A percentile compares a stretch with the other conserved stretches of the same genome.
These are phyloP conservation scores for Heteractis magnifica DNA, from an alignment of 92 coral and sea anemone genomes.

Conservation along the genomic window DNA sequence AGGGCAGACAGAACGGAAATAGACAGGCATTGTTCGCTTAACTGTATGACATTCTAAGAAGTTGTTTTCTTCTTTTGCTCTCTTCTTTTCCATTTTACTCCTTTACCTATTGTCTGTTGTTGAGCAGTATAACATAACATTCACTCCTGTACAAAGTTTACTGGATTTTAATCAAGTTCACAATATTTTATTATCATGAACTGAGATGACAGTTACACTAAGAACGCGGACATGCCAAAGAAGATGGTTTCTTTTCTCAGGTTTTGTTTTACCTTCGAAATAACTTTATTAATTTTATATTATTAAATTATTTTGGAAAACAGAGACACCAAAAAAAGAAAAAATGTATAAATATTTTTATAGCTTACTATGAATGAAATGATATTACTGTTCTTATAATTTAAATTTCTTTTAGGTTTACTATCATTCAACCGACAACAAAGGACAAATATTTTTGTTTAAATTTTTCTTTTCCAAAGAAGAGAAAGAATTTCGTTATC, in stretches of 20 bases:
- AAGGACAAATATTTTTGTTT: background rate
- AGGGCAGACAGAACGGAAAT: too few species aligned
- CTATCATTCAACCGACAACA: background rate
- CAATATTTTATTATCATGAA: background rate
- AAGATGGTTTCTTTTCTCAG: background rate
- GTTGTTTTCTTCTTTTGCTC: background rate
- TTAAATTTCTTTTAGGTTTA: background rate
- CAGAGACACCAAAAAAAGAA: background rate
- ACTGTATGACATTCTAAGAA: background rate
- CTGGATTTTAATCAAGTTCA: background rate
- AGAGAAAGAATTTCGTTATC: background rate
- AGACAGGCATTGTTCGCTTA: background rate
- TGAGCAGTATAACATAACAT: background rate
- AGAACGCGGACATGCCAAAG: background rate
- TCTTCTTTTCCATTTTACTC: background rate
- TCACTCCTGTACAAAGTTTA: background rate
- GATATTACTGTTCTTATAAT: too few species aligned
- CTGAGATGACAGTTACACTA: background rate
- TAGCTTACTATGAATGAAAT: background rate
- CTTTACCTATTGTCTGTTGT: background rate
- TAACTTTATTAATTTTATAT: background rate
- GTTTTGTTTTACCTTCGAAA: background rate
- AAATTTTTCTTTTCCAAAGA: background rate
- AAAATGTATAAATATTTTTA: too few species aligned
- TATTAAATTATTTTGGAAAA: background rate